phyloP scores from a whole-genome alignment of 2,888 invertebrate species.

The Patella pellucida region DNA sequence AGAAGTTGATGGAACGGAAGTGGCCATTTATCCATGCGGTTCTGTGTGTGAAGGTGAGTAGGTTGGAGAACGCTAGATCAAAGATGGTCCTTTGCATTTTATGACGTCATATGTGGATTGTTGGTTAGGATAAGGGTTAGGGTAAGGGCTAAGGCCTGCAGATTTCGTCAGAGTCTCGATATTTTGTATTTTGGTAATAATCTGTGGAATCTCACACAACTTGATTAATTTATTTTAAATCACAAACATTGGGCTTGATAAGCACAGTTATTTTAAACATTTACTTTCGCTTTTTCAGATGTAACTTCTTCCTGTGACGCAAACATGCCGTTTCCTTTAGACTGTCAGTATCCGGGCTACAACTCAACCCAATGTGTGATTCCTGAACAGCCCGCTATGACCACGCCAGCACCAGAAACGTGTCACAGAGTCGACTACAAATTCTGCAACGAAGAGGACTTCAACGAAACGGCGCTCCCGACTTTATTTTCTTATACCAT shows the following conservation, averaged over 20 bases:
- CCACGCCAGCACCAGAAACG: background rate
- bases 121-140: too few species aligned
- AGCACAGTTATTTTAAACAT: background rate
- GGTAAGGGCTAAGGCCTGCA: too few species aligned
- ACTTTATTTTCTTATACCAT: conserved; percentile 41
- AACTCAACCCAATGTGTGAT: background rate
- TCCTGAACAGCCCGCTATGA: background rate
- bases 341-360: background rate
- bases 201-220: too few species aligned
- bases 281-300: background rate
- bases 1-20: background rate
- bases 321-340: background rate
- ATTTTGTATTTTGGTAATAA: too few species aligned
- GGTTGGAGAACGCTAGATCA: too few species aligned
- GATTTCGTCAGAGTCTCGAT: too few species aligned
- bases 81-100: too few species aligned
- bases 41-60: background rate
- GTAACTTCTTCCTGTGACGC: background rate
- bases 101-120: too few species aligned
- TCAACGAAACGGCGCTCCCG: conserved; percentile 39
- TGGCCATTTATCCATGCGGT: background rate
- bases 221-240: too few species aligned
- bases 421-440: conserved; percentile 29
- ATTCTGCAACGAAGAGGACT: conserved; percentile 38
- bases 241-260: too few species aligned